Evolutionary conservation across 2,888 invertebrate genomes (phyloP).

Genomic region (Philereme vetulata): DNA sequence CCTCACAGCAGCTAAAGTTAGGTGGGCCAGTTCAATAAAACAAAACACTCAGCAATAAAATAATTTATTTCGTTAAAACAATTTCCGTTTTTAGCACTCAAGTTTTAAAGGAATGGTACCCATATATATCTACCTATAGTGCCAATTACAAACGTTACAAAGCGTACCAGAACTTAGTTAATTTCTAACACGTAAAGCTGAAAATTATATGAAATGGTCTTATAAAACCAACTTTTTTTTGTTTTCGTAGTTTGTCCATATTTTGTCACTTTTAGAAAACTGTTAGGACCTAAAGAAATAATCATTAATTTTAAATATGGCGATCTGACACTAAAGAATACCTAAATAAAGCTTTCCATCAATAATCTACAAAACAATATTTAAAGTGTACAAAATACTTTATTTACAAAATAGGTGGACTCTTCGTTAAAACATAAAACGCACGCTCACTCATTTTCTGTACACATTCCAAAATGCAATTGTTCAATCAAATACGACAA

Average conservation of each 20-base stretch:
- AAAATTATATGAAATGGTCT: constrained; percentile 39
- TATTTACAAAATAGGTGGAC: constrained; percentile 84
- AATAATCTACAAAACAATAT: constrained; percentile 60
- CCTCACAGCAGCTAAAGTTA: too few relatives aligned
- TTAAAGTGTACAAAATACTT: constrained; percentile 69
- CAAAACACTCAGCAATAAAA: constrained; percentile 68
- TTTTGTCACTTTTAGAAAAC: constrained; percentile 37
- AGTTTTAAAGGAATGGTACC: too few relatives aligned
- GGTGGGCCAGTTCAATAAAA: constrained; percentile 33
- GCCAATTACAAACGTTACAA: constrained; percentile 5
- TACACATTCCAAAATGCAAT: constrained; percentile 48
- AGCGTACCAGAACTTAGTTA: constrained; percentile 24
- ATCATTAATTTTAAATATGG: constrained; percentile 57
- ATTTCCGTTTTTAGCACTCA: constrained; percentile 51
- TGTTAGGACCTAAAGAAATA: constrained; percentile 38
- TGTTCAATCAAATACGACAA: constrained; percentile 17
- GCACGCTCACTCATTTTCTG: constrained; percentile 64
- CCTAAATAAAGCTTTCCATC: constrained; percentile 75
- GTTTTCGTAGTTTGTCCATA: too few relatives aligned
- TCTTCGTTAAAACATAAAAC: constrained; percentile 75
- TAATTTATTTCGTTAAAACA: constrained; percentile 77
- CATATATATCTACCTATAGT: not conserved
- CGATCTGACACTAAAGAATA: constrained; percentile 68
- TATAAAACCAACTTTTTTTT: too few relatives aligned
- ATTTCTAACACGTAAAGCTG: constrained; percentile 27